A percentile compares a stretch with the other conserved stretches of the same genome.
phyloP scores from a whole-genome alignment of 2,113 vertebrate genomes.

The Tylochromis polylepis region DNA sequence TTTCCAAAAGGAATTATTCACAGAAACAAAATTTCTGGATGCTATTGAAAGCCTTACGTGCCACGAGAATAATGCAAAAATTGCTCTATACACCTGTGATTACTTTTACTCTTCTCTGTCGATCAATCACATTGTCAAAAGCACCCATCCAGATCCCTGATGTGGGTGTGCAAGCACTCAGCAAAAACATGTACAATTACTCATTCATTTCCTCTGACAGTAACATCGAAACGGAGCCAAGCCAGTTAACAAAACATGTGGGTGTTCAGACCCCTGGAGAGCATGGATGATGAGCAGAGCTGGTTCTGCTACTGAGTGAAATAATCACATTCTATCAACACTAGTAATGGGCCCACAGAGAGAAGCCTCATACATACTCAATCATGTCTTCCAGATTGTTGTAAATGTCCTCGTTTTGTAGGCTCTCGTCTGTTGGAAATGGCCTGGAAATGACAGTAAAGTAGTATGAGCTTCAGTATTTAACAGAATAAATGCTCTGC shows the following conservation, averaged over 20 bases:
- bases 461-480: neutral
- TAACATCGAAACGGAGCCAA: conserved; percentile 28
- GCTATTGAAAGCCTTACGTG: neutral
- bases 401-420: conserved; percentile 89
- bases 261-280: conserved; percentile 46
- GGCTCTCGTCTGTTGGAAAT: conserved; percentile 86
- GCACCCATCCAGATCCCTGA: neutral
- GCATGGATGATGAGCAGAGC: conserved; percentile 18
- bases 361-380: conserved; percentile 80
- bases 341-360: neutral
- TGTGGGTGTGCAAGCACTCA: conserved; percentile 29
- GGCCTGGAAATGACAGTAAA: conserved; percentile 72
- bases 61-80: neutral
- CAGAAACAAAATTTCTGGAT: neutral
- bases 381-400: conserved; percentile 89
- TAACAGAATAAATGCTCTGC: neutral
- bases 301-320: neutral
- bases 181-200: conserved; percentile 38
- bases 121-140: neutral
- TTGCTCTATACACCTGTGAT: neutral
- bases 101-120: neutral
- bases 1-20: neutral
- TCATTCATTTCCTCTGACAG: conserved; percentile 46
- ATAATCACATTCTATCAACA: conserved; percentile 32
- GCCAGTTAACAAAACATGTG: conserved; percentile 43